A percentile compares a stretch with the other conserved stretches of the same genome.
These are phyloP conservation scores for Alcis repandata DNA, from an alignment of 2,888 invertebrate genomes.

Conservation along the genomic window DNA sequence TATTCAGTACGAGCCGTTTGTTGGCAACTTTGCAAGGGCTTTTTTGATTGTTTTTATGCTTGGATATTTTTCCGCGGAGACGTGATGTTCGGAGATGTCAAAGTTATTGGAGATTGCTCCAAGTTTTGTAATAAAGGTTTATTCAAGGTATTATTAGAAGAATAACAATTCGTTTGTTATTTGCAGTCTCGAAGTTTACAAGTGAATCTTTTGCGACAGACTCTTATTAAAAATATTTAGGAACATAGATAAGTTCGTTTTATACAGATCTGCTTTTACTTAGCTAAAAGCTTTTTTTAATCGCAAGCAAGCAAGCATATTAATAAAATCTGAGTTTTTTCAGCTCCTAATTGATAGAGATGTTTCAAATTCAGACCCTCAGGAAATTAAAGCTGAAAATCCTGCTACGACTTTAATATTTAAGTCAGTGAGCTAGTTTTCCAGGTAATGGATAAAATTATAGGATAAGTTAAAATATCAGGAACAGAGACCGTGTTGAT, in stretches of 20 bases:
- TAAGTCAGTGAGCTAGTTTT: too few relatives aligned
- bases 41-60: slow-evolving; percentile 31
- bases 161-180: slow-evolving; percentile 10
- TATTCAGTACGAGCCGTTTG: slow-evolving; percentile 42
- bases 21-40: slow-evolving; percentile 29
- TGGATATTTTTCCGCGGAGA: slow-evolving; percentile 16
- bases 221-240: neutral
- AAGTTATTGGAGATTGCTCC: slow-evolving; percentile 13
- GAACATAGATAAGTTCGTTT: too few relatives aligned
- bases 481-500: too few relatives aligned
- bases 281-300: too few relatives aligned
- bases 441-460: too few relatives aligned
- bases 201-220: neutral
- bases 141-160: slow-evolving; percentile 17
- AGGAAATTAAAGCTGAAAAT: too few relatives aligned
- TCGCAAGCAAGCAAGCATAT: too few relatives aligned
- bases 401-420: too few relatives aligned
- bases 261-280: too few relatives aligned
- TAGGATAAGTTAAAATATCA: too few relatives aligned
- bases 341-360: too few relatives aligned
- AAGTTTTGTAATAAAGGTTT: slow-evolving; percentile 19
- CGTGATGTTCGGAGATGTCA: slow-evolving; percentile 19
- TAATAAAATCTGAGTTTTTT: too few relatives aligned
- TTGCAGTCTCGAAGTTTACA: neutral
- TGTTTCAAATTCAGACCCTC: neutral